Evolutionary conservation across 2,113 vertebrate species (phyloP).

Genomic region (Nannobrachium achirus): DNA sequence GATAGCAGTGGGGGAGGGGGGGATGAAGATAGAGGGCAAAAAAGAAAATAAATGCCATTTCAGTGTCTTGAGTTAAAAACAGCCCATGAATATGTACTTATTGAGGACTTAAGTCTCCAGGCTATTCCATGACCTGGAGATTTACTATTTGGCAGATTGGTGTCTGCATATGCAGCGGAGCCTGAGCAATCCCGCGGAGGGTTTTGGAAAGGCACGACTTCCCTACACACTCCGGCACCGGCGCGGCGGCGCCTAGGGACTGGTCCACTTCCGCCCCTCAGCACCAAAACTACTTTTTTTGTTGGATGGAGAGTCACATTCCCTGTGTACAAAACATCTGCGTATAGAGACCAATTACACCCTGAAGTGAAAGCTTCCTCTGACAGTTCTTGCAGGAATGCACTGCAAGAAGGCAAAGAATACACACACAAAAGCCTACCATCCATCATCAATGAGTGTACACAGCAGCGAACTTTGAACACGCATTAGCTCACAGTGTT

Average conservation of each 20-base stretch:
- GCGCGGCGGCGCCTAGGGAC: constrained; percentile 15
- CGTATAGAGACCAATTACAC: constrained; percentile 25
- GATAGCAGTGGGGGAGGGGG: too few relatives aligned
- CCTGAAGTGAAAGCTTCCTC: not conserved
- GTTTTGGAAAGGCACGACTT: constrained; percentile 5
- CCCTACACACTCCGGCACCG: not conserved
- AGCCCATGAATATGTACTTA: constrained; percentile 7
- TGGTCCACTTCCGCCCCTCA: not conserved
- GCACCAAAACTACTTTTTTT: constrained; percentile 1
- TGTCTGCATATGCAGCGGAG: constrained; percentile 4
- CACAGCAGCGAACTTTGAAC: not conserved
- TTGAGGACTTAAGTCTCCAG: not conserved
- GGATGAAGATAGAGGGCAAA: too few relatives aligned
- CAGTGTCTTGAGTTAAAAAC: constrained; percentile 11
- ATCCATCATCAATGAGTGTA: constrained; percentile 20
- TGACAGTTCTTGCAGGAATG: not conserved
- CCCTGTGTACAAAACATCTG: constrained; percentile 7
- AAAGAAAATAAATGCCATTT: not conserved
- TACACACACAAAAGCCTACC: not conserved
- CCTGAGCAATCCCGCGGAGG: not conserved
- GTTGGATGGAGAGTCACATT: not conserved
- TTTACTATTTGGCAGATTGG: constrained; percentile 3
- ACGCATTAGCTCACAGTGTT: not conserved
- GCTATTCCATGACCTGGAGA: not conserved
- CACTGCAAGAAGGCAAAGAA: not conserved